Base-by-base conservation (phyloP, 2,113 vertebrate genomes). In the Mandrillus leucophaeus region DNA sequence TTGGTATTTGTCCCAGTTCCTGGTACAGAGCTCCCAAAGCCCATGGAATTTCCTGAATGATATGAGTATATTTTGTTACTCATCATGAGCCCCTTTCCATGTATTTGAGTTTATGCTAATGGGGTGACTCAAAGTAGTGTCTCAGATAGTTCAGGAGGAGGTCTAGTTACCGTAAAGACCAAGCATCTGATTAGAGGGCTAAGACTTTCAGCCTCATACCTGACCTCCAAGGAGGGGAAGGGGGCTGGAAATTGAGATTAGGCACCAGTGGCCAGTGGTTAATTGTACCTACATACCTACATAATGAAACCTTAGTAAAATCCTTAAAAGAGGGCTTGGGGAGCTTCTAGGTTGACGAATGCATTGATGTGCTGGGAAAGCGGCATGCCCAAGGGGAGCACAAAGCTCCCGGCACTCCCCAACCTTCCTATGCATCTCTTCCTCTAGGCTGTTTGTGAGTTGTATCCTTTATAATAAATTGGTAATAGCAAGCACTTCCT, bases 401-500 rank as follows among this genome's bases (percentile, higher is more conserved):
- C 9, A 20, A 50, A 50, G 81, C 72, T 38, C 23, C 68, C 38
- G 11, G 1, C 1, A 3, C 17, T 6, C 6, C 5, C 0, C 2
- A 6, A 5, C n/a, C 22, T 52, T 87, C 52, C 43, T 27, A 2
- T 11, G 10, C 35, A 2, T 61, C 64, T 75, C 84, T n/a, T 80
- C 14, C 32, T 1, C 25, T 48, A 18, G 68, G n/a, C 30, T 82
- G 3, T 14, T n/a, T 7, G 8, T 6, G 6, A 88, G 11, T 50
- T 75, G 5, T 4, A 22, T 73, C 52, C 30, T 87, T 78, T 45
- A 43, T 18, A 6, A 13, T 52, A 81, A 59, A 48, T 45, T 14
- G 16, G 8, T 66, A 25, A 66, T 23, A 25, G 13, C 88, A 87
- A 52, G 38, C 27, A 68, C 64, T 88, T 88, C 75, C 17, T 13